Conservation (phyloP, 2,113 vertebrate species). For the Nettapus auritus region DNA sequence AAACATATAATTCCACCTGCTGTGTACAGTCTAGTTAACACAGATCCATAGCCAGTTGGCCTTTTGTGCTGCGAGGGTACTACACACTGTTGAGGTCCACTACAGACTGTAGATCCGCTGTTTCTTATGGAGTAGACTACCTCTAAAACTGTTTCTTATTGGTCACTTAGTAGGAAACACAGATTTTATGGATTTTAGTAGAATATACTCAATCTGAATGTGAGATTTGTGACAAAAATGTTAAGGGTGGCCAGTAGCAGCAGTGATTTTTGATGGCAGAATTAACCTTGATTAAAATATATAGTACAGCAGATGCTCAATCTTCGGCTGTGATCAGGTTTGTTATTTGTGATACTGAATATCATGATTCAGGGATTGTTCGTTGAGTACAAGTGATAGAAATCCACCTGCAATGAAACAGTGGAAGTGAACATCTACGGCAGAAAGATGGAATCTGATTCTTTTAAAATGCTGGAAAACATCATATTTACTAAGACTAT, state of each 20-base stretch:
- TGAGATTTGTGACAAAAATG: not conserved
- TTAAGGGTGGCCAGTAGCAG: not conserved
- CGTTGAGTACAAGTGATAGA: not conserved
- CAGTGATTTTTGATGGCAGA: not conserved
- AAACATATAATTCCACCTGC: not conserved
- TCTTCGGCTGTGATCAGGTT: not conserved
- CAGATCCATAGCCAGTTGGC: not conserved
- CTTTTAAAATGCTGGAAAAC: not conserved
- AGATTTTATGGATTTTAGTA: not conserved
- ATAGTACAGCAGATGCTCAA: not conserved
- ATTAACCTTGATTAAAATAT: not conserved
- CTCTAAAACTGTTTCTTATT: not conserved
- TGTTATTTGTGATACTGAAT: not conserved
- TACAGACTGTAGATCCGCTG: not conserved
- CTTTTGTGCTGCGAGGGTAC: not conserved
- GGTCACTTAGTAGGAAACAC: not conserved
- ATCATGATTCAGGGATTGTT: not conserved
- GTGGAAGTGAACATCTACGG: not conserved
- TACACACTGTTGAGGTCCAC: not conserved
- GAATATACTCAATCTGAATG: not conserved
- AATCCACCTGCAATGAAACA: not conserved
- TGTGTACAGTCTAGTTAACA: not conserved
- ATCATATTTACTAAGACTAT: not conserved
- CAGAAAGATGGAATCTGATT: not conserved
- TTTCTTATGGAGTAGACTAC: not conserved